A percentile compares a stretch with the other conserved stretches of the same genome.
These are phyloP conservation scores for Conus canariensis DNA, from an alignment of 2,888 invertebrate species.

Conservation along the genomic window DNA sequence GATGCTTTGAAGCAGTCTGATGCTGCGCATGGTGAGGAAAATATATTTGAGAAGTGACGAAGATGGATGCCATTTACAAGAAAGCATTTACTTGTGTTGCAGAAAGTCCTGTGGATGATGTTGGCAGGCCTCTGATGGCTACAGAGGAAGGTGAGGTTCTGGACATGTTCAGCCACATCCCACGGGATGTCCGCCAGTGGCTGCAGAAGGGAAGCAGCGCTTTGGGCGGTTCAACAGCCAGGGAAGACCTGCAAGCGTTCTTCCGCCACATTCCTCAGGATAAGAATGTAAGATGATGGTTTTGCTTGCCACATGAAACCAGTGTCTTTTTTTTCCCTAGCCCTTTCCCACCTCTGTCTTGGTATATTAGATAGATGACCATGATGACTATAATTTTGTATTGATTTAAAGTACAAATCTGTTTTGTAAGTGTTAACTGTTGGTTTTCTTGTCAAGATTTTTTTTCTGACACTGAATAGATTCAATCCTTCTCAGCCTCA, in stretches of 20 bases:
- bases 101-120: conserved; percentile 36
- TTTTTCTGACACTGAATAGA: no score
- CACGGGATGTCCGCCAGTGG: conserved; percentile 42
- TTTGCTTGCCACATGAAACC: neutral
- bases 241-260: conserved; percentile 37
- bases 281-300: conserved; percentile 34
- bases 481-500: no score
- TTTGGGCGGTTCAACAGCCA: neutral
- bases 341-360: no score
- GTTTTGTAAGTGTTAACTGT: neutral
- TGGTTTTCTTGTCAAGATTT: no score
- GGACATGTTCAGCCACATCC: conserved; percentile 25
- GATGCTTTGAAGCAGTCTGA: no score
- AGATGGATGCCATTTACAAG: no score
- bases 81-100: neutral
- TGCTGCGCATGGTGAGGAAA: no score
- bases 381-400: no score
- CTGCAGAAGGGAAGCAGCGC: conserved; percentile 12
- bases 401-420: no score
- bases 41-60: no score
- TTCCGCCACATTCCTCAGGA: conserved; percentile 49
- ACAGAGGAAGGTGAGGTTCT: neutral
- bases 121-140: neutral
- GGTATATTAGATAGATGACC: no score
- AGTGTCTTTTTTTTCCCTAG: no score